Evolutionary conservation across 2,888 invertebrate species (phyloP), one percentile per base, ranked within the genome.

Genomic region (Osmoderma eremita): DNA sequence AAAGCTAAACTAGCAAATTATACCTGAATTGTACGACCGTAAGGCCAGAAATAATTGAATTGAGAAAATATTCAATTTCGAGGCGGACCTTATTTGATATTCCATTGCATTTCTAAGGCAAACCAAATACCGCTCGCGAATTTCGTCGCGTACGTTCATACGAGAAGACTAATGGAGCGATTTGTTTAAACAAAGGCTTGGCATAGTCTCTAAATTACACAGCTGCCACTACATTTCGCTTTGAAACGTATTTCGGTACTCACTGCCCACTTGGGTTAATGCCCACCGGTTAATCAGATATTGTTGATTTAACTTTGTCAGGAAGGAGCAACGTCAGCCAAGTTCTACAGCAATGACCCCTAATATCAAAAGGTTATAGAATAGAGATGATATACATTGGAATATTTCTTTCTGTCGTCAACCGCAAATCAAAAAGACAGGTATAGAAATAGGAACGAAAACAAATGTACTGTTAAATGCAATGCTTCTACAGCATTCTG

Each of bases 161-260:
- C 38, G 38, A 17, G 53, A 53, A 53, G 53, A 53, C 53, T 10
- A 38, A 53, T 53, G 53, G 36, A 18, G 53, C 18, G 53, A 53
- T 53, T 53, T 38, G 53, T 53, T 38, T 53, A 17, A 38, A 38
- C 53, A 53, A 53, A 53, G 38, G 38, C 36, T 53, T 53, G 53
- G 53, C 53, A 53, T 53, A 36, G 38, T 53, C 38, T 17, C 38
- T 53, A 53, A 53, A 53, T 53, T 53, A 38, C 53, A 53, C 53
- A 53, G 53, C 53, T 53, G 53, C 36, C 36, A 17, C 15, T 38
- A 15, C 38, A 15, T 13, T 38, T 53, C 38, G 38, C 17, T 17
- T 15, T 6, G 53, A 53, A 53, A 38, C 53, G 36, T 53, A 53
- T 53, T 53, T 53, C 38, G 17, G 53, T 36, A 17, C 36, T 36